Base-by-base conservation (phyloP, 2,888 invertebrate species). In the Aporophyla lueneburgensis region DNA sequence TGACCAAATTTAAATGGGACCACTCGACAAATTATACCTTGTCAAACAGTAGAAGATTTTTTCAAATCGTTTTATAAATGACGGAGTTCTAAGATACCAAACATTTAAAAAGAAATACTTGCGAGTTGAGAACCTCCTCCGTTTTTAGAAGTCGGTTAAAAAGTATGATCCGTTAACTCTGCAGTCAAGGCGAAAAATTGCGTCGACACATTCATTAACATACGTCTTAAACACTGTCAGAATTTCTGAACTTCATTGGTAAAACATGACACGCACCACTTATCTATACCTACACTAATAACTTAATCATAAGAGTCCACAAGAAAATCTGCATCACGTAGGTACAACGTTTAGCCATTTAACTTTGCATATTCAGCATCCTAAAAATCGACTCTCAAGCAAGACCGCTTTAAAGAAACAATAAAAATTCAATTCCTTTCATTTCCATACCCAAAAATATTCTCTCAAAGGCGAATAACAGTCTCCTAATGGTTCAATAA, bases 401-500 rank as follows among this genome's bases (percentile, higher is more conserved):
- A 24, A 63, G 19, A n/a, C n/a, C 19, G 40, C 24, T 58, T 40
- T 16, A 49, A 43, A 63, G 1, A 71, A 76, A 71, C n/a, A 72
- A 76, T 40, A 68, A 21, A 74, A 74, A 69, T 24, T 21, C 54
- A 69, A 65, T 43, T 63, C 65, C n/a, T 54, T 66, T 75, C 19
- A 72, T 71, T 76, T 78, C 14, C 33, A 74, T 51, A 67, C 51
- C 49, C 63, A 70, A 21, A 12, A 61, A 71, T 46, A 63, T 63
- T 68, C 68, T 76, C 61, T 51, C 70, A 65, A 68, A 53, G 65
- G 71, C 54, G 69, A 78, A 82, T 75, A 88, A 86, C 78, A 76
- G 67, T 74, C 71, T 72, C 74, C 74, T 89, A 89, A 91, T 89
- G 85, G 74, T 82, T 86, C 78, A 87, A 87, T 89, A 89, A 91